Evolutionary conservation across 2,888 invertebrate genomes (phyloP), one percentile per base, ranked within the genome.

Genomic region (Nesidiocoris tenuis): DNA sequence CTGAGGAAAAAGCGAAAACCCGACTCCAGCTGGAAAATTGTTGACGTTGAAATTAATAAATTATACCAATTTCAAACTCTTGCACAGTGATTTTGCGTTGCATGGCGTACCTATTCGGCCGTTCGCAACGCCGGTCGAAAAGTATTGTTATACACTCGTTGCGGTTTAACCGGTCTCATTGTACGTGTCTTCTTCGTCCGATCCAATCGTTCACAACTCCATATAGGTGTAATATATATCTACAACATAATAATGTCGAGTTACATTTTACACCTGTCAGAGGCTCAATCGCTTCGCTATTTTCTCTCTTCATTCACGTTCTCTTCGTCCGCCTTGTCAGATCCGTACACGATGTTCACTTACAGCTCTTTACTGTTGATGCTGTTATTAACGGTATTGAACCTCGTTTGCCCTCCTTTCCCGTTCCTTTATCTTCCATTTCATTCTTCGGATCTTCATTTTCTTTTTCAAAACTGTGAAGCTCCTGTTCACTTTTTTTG

Each of bases 181-280:
- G 39, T 39, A 39, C 39, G 39, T 39, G 39, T 39, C 39, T 39
- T 39, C 39, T 39, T 39, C 39, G 12, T 39, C 12, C 39, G 39
- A 39, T 39, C 39, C 5, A 39, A 39, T 39, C 39, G 3, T 39
- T 12, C n/a, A n/a, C n/a, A n/a, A n/a, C n/a, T n/a, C n/a, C n/a
- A n/a, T n/a, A n/a, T n/a, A n/a, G n/a, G n/a, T n/a, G n/a, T n/a
- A 39, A 39, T 12, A 12, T 39, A 7, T 12, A 39, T 39, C 3
- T 39, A 39, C 39, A 39, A 39, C 12, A 39, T 12, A 39, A 39
- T 39, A 12, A 39, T 7, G 39, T n/a, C n/a, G n/a, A n/a, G n/a
- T n/a, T 7, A 39, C 12, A 39, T 39, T 67, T 67, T 67, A 67
- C 56, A 67, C 67, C 67, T 67, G 67, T 67, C 67, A 67, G 55